Percentiles rank a stretch among this genome's conserved stretches.
These are phyloP conservation scores for Pocota personata DNA, from an alignment of 2,888 invertebrate genomes.

Conservation along the genomic window DNA sequence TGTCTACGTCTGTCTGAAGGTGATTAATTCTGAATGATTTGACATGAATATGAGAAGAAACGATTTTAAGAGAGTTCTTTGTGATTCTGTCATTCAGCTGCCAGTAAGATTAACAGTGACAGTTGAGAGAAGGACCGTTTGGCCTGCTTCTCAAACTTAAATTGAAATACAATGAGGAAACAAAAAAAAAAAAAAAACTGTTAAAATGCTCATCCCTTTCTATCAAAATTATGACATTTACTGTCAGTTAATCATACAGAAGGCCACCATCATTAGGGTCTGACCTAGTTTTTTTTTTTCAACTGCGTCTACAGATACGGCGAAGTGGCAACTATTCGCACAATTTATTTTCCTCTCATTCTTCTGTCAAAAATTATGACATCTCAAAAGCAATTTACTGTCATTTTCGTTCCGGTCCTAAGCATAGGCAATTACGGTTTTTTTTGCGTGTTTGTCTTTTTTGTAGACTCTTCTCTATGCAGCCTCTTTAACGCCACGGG, in stretches of 20 bases:
- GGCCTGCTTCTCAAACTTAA: not conserved
- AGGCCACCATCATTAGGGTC: not conserved
- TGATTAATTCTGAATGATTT: conserved; percentile 6
- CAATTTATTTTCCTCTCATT: not conserved
- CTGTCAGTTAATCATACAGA: not conserved
- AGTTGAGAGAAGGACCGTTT: not conserved
- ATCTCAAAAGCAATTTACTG: conserved; percentile 25
- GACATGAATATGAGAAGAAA: not conserved
- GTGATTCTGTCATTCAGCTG: not conserved
- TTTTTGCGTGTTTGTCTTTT: not conserved
- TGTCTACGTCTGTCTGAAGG: not conserved
- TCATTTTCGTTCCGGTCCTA: conserved; percentile 14
- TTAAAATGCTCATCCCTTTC: not conserved
- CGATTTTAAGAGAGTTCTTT: not conserved
- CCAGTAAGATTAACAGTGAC: conserved; percentile 16
- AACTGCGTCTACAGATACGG: not conserved
- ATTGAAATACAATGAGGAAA: not conserved
- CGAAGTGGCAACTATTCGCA: not conserved
- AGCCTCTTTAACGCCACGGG: not conserved
- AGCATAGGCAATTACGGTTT: conserved; percentile 2
- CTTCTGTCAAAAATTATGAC: conserved; percentile 29
- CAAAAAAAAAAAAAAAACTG: not conserved
- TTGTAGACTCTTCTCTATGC: not conserved
- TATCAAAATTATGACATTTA: not conserved
- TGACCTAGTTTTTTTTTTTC: not conserved